These are phyloP conservation scores for Elysia chlorotica DNA, from an alignment of 1,140 invertebrate species.

Conservation along the genomic window DNA sequence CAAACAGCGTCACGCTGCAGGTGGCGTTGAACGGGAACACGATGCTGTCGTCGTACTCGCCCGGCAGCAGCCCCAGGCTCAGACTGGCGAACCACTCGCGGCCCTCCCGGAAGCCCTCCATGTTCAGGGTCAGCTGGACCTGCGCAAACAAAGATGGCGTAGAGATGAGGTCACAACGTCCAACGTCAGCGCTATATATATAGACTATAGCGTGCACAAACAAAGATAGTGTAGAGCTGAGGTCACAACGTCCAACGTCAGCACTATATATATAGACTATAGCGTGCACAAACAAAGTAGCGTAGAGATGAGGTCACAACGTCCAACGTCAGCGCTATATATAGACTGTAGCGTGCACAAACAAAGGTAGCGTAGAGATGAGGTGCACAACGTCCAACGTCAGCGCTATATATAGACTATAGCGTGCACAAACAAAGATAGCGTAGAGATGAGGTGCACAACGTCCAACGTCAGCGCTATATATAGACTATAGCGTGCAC, in stretches of 20 bases:
- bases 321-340: neutral
- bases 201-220: neutral
- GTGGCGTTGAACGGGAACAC: constrained; percentile 31
- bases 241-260: neutral
- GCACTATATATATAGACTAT: neutral
- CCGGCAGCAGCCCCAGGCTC: constrained; percentile 23
- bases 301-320: neutral
- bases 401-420: too few species aligned
- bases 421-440: too few species aligned
- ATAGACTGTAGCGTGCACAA: too few species aligned
- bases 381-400: neutral
- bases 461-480: neutral
- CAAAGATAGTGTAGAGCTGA: neutral
- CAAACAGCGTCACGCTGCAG: constrained; percentile 20
- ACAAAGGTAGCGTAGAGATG: neutral
- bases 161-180: too few species aligned
- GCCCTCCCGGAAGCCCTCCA: constrained; percentile 22
- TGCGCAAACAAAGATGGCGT: neutral
- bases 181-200: neutral
- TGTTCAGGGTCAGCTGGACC: constrained; percentile 23
- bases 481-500: neutral
- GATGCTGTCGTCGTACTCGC: constrained; percentile 28
- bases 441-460: neutral
- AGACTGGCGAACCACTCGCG: constrained; percentile 19
- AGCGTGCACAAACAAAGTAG: neutral